phyloP scores from a whole-genome alignment of 2,888 invertebrate species.

The Colletes collaris region DNA sequence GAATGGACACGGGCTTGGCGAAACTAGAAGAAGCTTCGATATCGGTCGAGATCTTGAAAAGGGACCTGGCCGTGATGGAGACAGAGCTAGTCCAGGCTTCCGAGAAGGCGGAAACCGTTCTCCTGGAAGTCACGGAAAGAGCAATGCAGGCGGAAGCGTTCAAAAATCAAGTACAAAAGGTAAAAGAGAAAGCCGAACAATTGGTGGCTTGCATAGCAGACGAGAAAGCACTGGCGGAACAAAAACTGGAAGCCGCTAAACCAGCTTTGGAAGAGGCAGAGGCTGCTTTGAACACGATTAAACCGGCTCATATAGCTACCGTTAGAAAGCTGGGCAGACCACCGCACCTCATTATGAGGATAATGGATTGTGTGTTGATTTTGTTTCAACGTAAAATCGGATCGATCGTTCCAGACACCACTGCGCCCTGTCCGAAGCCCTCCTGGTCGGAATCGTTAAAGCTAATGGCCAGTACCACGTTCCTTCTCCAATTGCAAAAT shows the following conservation, averaged over 20 bases:
- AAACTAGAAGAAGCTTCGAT: slow-evolving; percentile 97
- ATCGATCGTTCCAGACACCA: slow-evolving; percentile 91
- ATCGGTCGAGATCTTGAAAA: slow-evolving; percentile 95
- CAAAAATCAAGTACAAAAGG: slow-evolving; percentile 97
- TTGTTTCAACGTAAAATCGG: slow-evolving; percentile 94
- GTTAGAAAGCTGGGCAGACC: slow-evolving; percentile 97
- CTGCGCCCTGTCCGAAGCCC: slow-evolving; percentile 94
- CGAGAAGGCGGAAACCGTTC: slow-evolving; percentile 94
- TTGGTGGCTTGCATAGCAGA: slow-evolving; percentile 93
- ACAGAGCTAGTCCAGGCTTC: slow-evolving; percentile 96
- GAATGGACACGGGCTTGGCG: slow-evolving; percentile 98
- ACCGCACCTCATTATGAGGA: slow-evolving; percentile 98
- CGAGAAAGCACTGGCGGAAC: slow-evolving; percentile 96
- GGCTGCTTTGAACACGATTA: slow-evolving; percentile 96
- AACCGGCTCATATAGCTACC: slow-evolving; percentile 97
- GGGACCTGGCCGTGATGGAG: slow-evolving; percentile 97
- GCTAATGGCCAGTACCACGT: slow-evolving; percentile 98
- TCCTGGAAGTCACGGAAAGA: slow-evolving; percentile 95
- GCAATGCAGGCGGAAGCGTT: slow-evolving; percentile 98
- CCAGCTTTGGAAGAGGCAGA: slow-evolving; percentile 98
- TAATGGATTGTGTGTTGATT: slow-evolving; percentile 98
- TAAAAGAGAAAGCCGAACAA: slow-evolving; percentile 97
- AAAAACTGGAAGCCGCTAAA: slow-evolving; percentile 96
- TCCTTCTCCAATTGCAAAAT: slow-evolving; percentile 94
- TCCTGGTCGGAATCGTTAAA: slow-evolving; percentile 98